Evolutionary conservation across 2,797 vertebrate genomes (phyloP).

Genomic region (Parauchenoglanis ngamensis): DNA sequence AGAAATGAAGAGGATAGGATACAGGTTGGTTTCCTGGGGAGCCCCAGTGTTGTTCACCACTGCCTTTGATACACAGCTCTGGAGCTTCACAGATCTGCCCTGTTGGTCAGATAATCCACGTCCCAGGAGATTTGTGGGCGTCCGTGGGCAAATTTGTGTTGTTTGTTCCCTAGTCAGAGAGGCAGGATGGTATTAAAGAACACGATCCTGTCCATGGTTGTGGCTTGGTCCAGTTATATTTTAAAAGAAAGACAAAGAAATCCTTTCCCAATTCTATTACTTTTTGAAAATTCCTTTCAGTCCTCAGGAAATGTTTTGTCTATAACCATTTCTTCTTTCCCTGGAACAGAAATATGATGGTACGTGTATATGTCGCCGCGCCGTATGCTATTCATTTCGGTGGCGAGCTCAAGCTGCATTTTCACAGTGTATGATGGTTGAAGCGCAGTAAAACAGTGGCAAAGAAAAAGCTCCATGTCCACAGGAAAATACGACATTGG

Average conservation of each 20-base stretch:
- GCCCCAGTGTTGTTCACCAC: neutral
- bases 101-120: neutral
- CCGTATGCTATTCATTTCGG: neutral
- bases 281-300: neutral
- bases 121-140: neutral
- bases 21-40: neutral
- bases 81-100: neutral
- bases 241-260: neutral
- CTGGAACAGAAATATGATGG: neutral
- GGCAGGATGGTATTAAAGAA: neutral
- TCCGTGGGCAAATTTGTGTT: neutral
- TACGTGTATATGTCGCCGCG: neutral
- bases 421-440: neutral
- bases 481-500: neutral
- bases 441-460: neutral
- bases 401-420: neutral
- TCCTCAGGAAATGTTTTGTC: neutral
- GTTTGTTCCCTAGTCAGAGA: neutral
- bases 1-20: neutral
- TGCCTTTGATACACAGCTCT: constrained; percentile 1
- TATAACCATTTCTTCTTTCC: neutral
- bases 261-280: neutral
- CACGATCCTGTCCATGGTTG: neutral
- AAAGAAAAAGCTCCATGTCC: neutral
- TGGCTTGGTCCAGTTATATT: neutral